phyloP scores from a whole-genome alignment of 2,113 vertebrate species.

The Ameiurus melas region DNA sequence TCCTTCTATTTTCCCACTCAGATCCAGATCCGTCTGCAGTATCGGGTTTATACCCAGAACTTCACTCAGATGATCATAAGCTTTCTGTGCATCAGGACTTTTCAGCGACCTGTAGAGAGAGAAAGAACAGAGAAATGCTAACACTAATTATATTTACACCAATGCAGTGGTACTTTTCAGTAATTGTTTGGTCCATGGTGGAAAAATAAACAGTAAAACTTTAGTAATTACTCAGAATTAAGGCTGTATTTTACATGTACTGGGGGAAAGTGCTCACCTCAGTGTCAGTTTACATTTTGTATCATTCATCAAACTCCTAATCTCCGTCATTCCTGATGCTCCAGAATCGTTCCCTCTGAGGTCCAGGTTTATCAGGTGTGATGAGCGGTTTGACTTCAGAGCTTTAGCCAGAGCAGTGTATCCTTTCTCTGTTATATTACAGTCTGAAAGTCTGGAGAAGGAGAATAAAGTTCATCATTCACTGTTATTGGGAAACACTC shows the following conservation, averaged over 20 bases:
- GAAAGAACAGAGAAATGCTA: not conserved
- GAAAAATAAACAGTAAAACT: not conserved
- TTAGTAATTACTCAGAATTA: not conserved
- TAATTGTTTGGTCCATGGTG: no score
- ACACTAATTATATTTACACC: not conserved
- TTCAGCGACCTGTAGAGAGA: not conserved
- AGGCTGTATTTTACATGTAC: no score
- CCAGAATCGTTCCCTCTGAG: not conserved
- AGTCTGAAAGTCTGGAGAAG: not conserved
- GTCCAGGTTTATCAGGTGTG: not conserved
- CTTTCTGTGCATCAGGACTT: no score
- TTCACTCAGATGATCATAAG: no score
- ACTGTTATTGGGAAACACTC: no score
- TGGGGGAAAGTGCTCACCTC: not conserved
- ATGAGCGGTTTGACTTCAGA: not conserved
- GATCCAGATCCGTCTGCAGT: constrained; percentile 2
- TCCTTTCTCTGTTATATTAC: not conserved
- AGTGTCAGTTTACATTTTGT: not conserved
- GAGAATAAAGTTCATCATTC: not conserved
- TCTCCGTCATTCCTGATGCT: not conserved
- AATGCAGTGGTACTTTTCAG: not conserved
- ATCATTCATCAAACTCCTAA: not conserved
- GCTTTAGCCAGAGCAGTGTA: not conserved
- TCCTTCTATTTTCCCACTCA: not conserved
- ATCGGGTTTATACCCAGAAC: no score